Conservation (phyloP, 2,888 invertebrate genomes). For the Tridacna gigas region DNA sequence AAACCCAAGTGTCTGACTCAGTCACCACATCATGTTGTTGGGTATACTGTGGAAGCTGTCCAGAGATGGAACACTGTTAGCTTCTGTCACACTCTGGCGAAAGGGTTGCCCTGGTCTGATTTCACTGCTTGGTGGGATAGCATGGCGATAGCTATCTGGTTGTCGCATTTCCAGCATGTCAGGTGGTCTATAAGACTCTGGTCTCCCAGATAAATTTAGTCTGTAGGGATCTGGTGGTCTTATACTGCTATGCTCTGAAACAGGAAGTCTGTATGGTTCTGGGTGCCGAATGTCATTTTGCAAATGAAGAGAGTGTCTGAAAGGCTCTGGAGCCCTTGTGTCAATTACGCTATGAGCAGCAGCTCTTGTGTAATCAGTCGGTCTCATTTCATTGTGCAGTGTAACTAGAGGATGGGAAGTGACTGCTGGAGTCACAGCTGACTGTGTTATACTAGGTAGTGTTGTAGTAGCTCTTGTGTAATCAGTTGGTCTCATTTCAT, state of each 20-base stretch:
- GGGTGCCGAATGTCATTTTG: not conserved
- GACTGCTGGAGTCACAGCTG: not conserved
- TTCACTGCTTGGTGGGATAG: not conserved
- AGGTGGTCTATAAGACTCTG: not conserved
- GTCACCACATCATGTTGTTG: conserved; percentile 16
- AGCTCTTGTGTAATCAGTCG: conserved; percentile 2
- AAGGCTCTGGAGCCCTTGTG: not conserved
- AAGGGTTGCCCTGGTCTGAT: not conserved
- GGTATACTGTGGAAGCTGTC: conserved; percentile 15
- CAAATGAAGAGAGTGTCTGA: not conserved
- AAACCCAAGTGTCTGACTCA: too few relatives aligned
- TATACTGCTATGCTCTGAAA: not conserved
- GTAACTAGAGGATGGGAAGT: not conserved
- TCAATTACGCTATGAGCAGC: not conserved
- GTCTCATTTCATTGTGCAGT: conserved; percentile 7
- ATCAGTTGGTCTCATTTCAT: conserved; percentile 12
- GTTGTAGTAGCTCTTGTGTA: not conserved
- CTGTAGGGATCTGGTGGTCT: not conserved
- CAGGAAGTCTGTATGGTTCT: conserved; percentile 7
- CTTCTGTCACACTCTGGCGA: conserved; percentile 18
- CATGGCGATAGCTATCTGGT: not conserved
- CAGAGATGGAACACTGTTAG: not conserved
- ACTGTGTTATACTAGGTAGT: conserved; percentile 3
- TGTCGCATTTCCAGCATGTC: not conserved
- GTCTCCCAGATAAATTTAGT: not conserved